These are phyloP conservation scores for Pangasianodon gigas DNA, from an alignment of 2,113 vertebrate species.

Conservation along the genomic window DNA sequence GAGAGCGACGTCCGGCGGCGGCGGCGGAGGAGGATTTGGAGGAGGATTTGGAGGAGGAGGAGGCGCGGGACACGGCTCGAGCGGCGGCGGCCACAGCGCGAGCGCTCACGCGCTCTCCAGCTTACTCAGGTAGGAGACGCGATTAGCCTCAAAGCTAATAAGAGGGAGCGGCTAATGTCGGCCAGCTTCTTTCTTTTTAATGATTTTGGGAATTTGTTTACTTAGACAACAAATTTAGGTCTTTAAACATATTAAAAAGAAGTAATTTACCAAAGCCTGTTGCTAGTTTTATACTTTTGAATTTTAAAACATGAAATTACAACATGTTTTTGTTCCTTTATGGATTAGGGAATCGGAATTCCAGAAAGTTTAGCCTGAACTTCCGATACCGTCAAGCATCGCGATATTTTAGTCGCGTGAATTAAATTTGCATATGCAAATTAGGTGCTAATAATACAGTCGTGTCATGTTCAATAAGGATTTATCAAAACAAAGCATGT, in stretches of 20 bases:
- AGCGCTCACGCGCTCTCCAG: conserved; percentile 88
- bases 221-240: background rate
- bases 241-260: background rate
- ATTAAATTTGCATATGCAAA: background rate
- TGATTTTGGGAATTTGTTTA: background rate
- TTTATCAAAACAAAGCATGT: background rate
- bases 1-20: conserved; percentile 80
- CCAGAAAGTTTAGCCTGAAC: background rate
- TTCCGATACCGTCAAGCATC: background rate
- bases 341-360: background rate
- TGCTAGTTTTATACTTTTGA: background rate
- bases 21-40: conserved; percentile 68
- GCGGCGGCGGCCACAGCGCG: conserved; percentile 70
- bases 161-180: background rate
- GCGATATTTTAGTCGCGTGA: background rate
- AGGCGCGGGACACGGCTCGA: conserved; percentile 69
- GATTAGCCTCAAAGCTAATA: background rate
- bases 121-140: conserved; percentile 82
- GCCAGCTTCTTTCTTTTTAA: background rate
- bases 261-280: background rate
- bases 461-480: background rate
- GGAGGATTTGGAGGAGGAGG: conserved; percentile 72
- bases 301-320: background rate
- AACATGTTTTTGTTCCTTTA: too few relatives aligned
- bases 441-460: background rate